Conservation (phyloP, 1,140 invertebrate species). For the Papilio machaon region DNA sequence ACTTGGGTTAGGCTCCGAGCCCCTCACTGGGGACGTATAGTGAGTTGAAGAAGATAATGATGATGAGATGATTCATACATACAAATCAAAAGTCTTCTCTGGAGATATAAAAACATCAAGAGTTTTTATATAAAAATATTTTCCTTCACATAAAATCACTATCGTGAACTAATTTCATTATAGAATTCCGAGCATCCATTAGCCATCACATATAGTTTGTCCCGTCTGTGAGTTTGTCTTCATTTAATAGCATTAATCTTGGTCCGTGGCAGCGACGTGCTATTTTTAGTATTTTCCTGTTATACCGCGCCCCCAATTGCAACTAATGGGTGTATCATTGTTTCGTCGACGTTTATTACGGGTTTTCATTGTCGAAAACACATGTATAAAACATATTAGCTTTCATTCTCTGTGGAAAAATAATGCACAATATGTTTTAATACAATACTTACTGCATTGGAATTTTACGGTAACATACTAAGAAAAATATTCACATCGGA, state of each 20-base stretch:
- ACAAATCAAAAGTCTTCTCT: too few species aligned
- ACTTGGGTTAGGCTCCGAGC: too few species aligned
- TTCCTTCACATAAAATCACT: neutral
- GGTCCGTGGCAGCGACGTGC: neutral
- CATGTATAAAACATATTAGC: neutral
- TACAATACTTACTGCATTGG: neutral
- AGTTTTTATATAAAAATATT: too few species aligned
- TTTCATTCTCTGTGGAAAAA: neutral
- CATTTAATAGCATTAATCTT: slow-evolving; percentile 19
- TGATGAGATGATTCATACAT: too few species aligned
- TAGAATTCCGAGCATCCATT: slow-evolving; percentile 16
- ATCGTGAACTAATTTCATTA: neutral
- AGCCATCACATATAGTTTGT: neutral
- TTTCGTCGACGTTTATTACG: neutral
- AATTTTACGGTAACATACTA: neutral
- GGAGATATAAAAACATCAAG: too few species aligned
- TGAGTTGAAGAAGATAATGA: too few species aligned
- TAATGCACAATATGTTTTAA: neutral
- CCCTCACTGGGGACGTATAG: too few species aligned
- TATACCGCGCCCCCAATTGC: slow-evolving; percentile 9
- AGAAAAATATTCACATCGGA: neutral
- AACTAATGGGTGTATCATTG: neutral
- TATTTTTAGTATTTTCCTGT: slow-evolving; percentile 22
- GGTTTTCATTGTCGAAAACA: neutral
- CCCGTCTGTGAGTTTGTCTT: neutral